phyloP scores from a whole-genome alignment of 35 echinoderm and acorn worm genomes.

The Eucidaris tribuloides region DNA sequence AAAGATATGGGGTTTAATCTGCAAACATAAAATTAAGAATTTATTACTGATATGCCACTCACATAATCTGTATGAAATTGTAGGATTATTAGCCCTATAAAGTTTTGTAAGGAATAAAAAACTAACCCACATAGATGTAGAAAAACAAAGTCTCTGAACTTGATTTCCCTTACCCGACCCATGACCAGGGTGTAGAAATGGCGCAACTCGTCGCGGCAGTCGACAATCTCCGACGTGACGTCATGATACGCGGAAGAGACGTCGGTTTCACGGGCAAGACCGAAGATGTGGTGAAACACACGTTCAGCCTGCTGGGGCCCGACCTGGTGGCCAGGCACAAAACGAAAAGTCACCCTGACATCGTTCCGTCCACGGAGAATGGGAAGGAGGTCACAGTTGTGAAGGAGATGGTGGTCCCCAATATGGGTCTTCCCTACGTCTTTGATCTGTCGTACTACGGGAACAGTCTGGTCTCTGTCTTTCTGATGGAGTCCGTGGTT shows the following conservation, averaged over 20 bases:
- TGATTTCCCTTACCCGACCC: no score
- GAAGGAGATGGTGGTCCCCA: slow-evolving; percentile 61
- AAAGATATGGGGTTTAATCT: no score
- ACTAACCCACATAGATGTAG: no score
- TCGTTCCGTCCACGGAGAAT: neutral
- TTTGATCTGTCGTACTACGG: slow-evolving; percentile 92
- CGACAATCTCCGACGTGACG: slow-evolving; percentile 64
- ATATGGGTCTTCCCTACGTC: slow-evolving; percentile 63
- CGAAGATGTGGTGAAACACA: slow-evolving; percentile 66
- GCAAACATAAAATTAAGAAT: no score
- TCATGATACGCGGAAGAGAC: slow-evolving; percentile 44
- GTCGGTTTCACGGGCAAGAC: slow-evolving; percentile 79
- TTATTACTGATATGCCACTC: no score
- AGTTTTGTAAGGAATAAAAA: no score
- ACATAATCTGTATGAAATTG: no score
- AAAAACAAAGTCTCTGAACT: no score
- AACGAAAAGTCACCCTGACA: slow-evolving; percentile 14
- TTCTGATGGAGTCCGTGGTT: slow-evolving; percentile 89
- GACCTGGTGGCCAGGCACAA: slow-evolving; percentile 56
- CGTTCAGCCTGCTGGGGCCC: slow-evolving; percentile 50
- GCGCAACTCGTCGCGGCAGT: slow-evolving; percentile 56
- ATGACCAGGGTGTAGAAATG: slow-evolving; percentile 64
- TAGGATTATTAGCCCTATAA: no score
- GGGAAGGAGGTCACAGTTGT: neutral
- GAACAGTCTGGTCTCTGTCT: slow-evolving; percentile 67